These are phyloP conservation scores for Urosaurus nigricauda DNA, from an alignment of 2,797 vertebrate genomes.

Conservation along the genomic window DNA sequence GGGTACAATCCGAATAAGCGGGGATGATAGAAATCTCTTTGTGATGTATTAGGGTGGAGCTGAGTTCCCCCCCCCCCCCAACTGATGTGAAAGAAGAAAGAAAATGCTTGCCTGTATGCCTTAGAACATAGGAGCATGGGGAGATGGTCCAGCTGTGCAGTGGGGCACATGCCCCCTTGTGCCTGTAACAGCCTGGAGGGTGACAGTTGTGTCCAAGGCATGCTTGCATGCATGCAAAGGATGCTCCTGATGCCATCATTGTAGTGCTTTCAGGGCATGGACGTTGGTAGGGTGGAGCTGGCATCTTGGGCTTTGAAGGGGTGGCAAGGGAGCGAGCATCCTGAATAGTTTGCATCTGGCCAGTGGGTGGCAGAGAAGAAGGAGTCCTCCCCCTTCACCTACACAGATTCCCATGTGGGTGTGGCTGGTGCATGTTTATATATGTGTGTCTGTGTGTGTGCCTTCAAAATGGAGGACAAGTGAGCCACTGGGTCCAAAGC, in stretches of 20 bases:
- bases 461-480: slow-evolving; percentile 7
- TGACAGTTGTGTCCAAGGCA: background rate
- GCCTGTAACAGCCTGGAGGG: background rate
- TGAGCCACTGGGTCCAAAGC: background rate
- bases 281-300: background rate
- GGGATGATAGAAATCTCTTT: background rate
- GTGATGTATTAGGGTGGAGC: background rate
- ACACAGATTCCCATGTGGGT: background rate
- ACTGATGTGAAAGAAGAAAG: background rate
- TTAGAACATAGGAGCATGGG: background rate
- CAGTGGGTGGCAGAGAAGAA: background rate
- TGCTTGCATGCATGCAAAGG: background rate
- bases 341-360: background rate
- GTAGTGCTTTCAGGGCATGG: background rate
- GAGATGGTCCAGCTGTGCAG: background rate
- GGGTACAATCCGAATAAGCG: background rate
- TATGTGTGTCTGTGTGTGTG: no score
- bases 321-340: background rate
- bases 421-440: background rate
- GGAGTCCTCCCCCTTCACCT: background rate
- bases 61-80: background rate
- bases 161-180: background rate
- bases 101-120: no score
- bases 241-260: background rate
- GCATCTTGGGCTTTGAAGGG: background rate